phyloP scores from a whole-genome alignment of 2,797 vertebrate genomes.

The Australoheros facetus region DNA sequence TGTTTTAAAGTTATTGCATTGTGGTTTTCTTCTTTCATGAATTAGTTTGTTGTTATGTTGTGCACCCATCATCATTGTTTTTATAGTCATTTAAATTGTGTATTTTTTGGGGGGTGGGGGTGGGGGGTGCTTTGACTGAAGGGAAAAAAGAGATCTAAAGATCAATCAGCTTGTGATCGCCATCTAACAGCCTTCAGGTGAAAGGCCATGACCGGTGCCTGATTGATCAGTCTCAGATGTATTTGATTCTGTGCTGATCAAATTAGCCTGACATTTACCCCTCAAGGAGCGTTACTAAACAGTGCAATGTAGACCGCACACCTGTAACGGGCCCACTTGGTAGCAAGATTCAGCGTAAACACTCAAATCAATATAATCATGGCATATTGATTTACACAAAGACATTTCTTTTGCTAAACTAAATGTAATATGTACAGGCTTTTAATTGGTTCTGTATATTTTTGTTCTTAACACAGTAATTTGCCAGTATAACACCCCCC shows the following conservation, averaged over 20 bases:
- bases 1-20: not conserved
- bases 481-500: not conserved
- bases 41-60: not conserved
- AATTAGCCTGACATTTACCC: not conserved
- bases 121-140: not conserved
- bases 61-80: not conserved
- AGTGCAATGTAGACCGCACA: not conserved
- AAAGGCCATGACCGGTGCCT: not conserved
- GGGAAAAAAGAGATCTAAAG: not conserved
- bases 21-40: not conserved
- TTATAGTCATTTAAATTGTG: slow-evolving; percentile 30
- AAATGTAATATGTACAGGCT: not conserved
- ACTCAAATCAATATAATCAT: not conserved
- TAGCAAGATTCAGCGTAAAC: not conserved
- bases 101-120: too few relatives aligned
- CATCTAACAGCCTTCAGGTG: not conserved
- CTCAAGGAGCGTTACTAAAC: not conserved
- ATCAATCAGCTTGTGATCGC: not conserved
- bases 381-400: not conserved
- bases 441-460: not conserved
- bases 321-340: not conserved
- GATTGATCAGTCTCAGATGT: not conserved
- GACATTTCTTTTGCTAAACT: not conserved
- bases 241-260: not conserved
- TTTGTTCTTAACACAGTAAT: not conserved